phyloP scores from a whole-genome alignment of 1,140 invertebrate species.

The Drosophila sucinea region DNA sequence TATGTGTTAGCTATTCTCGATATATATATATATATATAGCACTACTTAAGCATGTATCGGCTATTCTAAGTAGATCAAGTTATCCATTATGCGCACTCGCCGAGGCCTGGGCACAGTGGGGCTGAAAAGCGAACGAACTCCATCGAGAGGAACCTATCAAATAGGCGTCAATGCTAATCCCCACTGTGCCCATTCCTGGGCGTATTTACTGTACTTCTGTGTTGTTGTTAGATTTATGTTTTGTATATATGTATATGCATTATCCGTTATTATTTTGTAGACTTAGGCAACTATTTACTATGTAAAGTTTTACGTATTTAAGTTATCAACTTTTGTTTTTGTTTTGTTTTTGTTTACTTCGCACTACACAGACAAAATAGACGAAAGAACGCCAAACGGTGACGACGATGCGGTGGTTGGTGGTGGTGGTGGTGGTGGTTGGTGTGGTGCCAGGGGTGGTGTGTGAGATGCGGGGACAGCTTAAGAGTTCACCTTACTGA shows the following conservation, averaged over 20 bases:
- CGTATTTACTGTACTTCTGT: background rate
- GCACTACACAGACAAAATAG: constrained; percentile 50
- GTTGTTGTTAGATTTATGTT: background rate
- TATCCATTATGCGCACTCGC: constrained; percentile 40
- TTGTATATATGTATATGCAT: constrained; percentile 33
- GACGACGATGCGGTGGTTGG: constrained; percentile 49
- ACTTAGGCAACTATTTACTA: constrained; percentile 81
- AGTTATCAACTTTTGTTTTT: constrained; percentile 79
- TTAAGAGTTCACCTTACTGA: constrained; percentile 86
- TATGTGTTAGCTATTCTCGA: background rate
- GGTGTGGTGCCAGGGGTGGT: constrained; percentile 43
- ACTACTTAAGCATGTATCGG: constrained; percentile 64
- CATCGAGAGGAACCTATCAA: constrained; percentile 42
- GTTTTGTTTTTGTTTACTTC: constrained; percentile 35
- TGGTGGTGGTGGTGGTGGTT: constrained; percentile 37
- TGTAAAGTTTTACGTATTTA: constrained; percentile 82
- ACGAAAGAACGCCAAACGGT: constrained; percentile 53
- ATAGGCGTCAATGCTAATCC: constrained; percentile 30
- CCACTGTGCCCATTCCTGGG: background rate
- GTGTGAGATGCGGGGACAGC: constrained; percentile 35
- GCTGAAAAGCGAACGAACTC: background rate
- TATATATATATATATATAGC: constrained; percentile 33
- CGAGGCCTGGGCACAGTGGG: background rate
- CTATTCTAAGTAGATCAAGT: constrained; percentile 68
- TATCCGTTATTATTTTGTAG: constrained; percentile 49